Conservation (phyloP, 1,140 invertebrate species). For the Drosophila melanica region DNA sequence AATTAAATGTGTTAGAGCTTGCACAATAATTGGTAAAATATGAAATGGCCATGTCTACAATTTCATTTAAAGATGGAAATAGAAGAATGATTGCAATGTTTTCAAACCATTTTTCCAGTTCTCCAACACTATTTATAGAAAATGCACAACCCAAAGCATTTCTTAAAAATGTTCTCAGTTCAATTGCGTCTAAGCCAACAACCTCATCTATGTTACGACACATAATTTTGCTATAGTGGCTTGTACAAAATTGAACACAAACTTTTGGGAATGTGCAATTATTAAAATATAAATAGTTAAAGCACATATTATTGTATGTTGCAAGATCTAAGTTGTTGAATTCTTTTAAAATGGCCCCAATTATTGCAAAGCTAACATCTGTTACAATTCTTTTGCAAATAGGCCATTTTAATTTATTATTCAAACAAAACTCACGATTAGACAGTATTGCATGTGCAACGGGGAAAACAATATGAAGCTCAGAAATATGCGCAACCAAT, state of each 20-base stretch:
- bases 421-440: neutral
- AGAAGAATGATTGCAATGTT: slow-evolving; percentile 1
- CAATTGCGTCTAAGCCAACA: slow-evolving; percentile 1
- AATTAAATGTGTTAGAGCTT: fast-evolving
- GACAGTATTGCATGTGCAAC: neutral
- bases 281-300: neutral
- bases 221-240: slow-evolving; percentile 2
- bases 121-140: neutral
- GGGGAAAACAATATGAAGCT: neutral
- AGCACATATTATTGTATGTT: neutral
- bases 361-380: neutral
- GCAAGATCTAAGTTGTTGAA: neutral
- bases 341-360: slow-evolving; percentile 3
- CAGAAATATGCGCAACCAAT: neutral
- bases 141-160: neutral
- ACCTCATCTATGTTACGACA: neutral
- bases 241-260: slow-evolving; percentile 2
- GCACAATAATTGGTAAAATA: neutral
- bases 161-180: slow-evolving; percentile 2
- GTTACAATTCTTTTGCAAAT: neutral
- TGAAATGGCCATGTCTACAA: neutral
- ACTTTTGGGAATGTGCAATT: neutral
- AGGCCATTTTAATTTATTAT: too few relatives aligned
- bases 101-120: neutral
- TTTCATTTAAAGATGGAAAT: neutral